phyloP scores from a whole-genome alignment of 1,140 invertebrate species.

The Pachypsylla venusta region DNA sequence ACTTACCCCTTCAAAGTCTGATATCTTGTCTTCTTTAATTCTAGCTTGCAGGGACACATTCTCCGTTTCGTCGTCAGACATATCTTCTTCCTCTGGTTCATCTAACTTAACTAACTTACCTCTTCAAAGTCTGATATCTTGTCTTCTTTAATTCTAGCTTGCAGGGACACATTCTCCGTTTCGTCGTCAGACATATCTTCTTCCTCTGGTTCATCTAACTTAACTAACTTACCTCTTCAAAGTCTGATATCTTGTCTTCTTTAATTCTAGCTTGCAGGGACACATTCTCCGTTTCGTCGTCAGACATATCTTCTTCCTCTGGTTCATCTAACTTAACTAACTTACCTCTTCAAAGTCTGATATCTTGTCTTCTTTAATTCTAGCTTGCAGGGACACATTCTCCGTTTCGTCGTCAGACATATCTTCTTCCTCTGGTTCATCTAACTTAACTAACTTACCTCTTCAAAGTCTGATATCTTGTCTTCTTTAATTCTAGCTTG shows the following conservation, averaged over 20 bases:
- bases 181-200: neutral
- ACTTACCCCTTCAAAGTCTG: too few relatives aligned
- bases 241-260: neutral
- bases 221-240: too few relatives aligned
- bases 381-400: neutral
- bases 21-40: neutral
- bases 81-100: too few relatives aligned
- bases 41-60: neutral
- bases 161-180: neutral
- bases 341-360: too few relatives aligned
- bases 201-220: too few relatives aligned
- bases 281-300: neutral
- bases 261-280: slow-evolving; percentile 1
- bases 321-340: too few relatives aligned
- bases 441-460: too few relatives aligned
- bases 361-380: neutral
- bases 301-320: neutral
- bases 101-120: too few relatives aligned
- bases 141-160: slow-evolving; percentile 2
- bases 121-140: neutral
- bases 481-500: slow-evolving; percentile 2
- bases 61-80: neutral
- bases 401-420: neutral
- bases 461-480: neutral
- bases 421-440: too few relatives aligned